These are phyloP conservation scores for Tanypteryx hageni DNA, from an alignment of 2,888 invertebrate genomes.

Conservation along the genomic window DNA sequence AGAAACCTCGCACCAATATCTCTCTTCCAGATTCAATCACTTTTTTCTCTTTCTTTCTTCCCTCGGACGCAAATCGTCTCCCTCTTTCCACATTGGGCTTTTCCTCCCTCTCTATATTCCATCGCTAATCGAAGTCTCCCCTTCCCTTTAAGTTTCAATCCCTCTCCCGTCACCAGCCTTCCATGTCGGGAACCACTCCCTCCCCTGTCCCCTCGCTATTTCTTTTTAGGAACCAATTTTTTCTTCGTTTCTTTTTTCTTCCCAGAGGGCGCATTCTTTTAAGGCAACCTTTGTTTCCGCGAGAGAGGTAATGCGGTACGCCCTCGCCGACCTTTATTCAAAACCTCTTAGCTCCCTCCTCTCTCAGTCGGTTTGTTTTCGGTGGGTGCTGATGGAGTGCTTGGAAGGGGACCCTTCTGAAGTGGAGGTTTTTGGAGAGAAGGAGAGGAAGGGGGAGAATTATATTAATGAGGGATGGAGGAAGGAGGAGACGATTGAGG, in stretches of 20 bases:
- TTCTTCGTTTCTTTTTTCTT: background rate
- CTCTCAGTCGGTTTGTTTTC: background rate
- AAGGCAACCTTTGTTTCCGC: background rate
- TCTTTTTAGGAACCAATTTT: background rate
- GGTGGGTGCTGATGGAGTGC: background rate
- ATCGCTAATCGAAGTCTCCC: conserved; percentile 31
- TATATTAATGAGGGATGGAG: background rate
- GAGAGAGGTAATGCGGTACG: background rate
- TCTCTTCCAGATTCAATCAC: background rate
- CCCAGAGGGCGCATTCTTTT: background rate
- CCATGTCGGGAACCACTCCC: background rate
- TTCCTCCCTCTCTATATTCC: background rate
- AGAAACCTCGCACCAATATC: background rate
- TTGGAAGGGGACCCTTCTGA: too few relatives aligned
- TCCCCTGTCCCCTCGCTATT: background rate
- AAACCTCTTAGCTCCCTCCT: background rate
- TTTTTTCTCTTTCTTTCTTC: background rate
- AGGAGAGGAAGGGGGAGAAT: background rate
- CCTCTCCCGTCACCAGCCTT: background rate
- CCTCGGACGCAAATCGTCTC: background rate
- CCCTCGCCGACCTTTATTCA: too few relatives aligned
- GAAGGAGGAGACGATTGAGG: background rate
- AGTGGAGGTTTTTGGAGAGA: too few relatives aligned
- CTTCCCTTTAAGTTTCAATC: background rate
- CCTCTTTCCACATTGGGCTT: background rate